phyloP scores from a whole-genome alignment of 2,888 invertebrate species.

The Eretmocerus hayati region DNA sequence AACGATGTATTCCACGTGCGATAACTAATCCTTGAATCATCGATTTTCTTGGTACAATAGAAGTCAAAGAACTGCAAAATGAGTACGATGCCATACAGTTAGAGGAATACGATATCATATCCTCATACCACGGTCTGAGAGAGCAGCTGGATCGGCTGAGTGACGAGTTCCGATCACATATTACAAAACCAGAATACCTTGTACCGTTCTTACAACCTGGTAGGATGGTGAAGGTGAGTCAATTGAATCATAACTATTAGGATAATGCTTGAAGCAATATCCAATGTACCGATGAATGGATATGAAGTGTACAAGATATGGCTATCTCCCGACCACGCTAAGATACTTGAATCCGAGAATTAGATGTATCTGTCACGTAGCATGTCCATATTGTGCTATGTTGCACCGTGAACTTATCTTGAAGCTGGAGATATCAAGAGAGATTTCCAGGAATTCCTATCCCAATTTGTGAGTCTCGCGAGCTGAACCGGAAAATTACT shows the following conservation, averaged over 20 bases:
- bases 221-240: conserved; percentile 74
- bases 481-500: too few relatives aligned
- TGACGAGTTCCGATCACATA: conserved; percentile 67
- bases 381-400: too few relatives aligned
- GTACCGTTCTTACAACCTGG: conserved; percentile 94
- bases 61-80: conserved; percentile 59
- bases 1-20: too few relatives aligned
- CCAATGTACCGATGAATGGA: neutral
- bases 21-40: too few relatives aligned
- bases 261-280: neutral
- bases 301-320: neutral
- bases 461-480: too few relatives aligned
- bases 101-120: conserved; percentile 64
- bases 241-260: neutral
- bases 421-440: too few relatives aligned
- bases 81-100: conserved; percentile 61
- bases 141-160: conserved; percentile 71
- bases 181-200: conserved; percentile 81
- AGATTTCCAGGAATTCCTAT: too few relatives aligned
- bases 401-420: too few relatives aligned
- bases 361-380: too few relatives aligned
- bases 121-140: conserved; percentile 78
- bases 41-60: too few relatives aligned
- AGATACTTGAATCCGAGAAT: too few relatives aligned
- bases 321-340: too few relatives aligned